Conservation (phyloP, 2,888 invertebrate species). For the Subacronicta megacephala region DNA sequence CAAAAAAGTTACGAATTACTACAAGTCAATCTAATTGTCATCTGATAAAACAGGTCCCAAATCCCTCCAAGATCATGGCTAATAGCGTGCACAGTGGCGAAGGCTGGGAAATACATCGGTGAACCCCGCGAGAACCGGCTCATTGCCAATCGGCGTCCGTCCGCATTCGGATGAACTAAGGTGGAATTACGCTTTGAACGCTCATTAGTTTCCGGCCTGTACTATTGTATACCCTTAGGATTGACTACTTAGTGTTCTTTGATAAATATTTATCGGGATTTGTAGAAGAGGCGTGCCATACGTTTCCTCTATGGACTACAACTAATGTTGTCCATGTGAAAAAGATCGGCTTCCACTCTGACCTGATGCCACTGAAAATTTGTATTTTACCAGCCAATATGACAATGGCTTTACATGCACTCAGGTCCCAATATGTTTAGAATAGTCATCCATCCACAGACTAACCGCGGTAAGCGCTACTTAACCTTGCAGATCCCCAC, state of each 20-base stretch:
- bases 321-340: not conserved
- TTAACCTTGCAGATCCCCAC: no score
- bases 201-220: conserved; percentile 37
- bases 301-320: not conserved
- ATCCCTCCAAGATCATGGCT: conserved; percentile 9
- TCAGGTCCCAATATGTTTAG: no score
- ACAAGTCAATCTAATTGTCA: not conserved
- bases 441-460: no score
- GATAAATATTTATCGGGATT: conserved; percentile 4
- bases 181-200: conserved; percentile 37
- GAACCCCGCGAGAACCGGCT: conserved; percentile 49
- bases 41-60: not conserved
- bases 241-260: conserved; percentile 13
- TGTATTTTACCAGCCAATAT: no score
- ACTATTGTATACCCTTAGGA: conserved; percentile 37
- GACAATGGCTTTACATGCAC: no score
- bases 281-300: not conserved
- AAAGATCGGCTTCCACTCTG: not conserved
- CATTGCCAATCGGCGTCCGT: conserved; percentile 52
- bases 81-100: conserved; percentile 7
- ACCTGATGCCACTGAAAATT: no score
- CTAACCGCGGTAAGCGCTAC: no score
- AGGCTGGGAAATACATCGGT: conserved; percentile 5
- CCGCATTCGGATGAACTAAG: conserved; percentile 32
- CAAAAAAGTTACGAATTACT: no score